phyloP scores from a whole-genome alignment of 2,113 vertebrate species.

The Odontesthes bonariensis region DNA sequence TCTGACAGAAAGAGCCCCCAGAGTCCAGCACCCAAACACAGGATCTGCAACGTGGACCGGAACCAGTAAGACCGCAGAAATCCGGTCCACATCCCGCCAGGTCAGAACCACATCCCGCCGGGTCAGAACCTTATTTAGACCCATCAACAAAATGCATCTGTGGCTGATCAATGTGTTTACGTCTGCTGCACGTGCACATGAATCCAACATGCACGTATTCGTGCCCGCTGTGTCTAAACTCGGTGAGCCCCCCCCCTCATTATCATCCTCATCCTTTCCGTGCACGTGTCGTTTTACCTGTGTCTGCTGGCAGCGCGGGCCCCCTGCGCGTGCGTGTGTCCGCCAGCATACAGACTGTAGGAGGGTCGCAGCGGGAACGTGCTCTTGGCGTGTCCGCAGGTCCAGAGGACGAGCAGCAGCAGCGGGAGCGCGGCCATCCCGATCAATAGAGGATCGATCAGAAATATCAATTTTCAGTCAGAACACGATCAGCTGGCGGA shows the following conservation, averaged over 20 bases:
- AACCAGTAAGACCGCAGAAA: no score
- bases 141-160: no score
- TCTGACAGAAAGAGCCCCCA: no score
- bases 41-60: no score
- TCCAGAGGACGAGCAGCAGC: conserved; percentile 63
- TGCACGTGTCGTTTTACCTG: conserved; percentile 69
- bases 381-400: conserved; percentile 53
- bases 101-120: no score
- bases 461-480: conserved; percentile 4
- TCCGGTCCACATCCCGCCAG: no score
- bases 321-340: conserved; percentile 56
- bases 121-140: no score
- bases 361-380: conserved; percentile 63
- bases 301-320: conserved; percentile 68
- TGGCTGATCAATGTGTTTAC: no score
- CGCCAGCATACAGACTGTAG: conserved; percentile 67
- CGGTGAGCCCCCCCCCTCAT: background rate
- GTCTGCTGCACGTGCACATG: no score
- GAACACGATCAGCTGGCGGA: conserved; percentile 17
- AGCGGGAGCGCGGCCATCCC: conserved; percentile 58
- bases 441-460: conserved; percentile 30
- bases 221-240: no score
- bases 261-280: conserved; percentile 22
- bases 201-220: no score
- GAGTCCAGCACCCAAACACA: no score